phyloP scores from a whole-genome alignment of 2,113 vertebrate species.

The Eulemur rufifrons region DNA sequence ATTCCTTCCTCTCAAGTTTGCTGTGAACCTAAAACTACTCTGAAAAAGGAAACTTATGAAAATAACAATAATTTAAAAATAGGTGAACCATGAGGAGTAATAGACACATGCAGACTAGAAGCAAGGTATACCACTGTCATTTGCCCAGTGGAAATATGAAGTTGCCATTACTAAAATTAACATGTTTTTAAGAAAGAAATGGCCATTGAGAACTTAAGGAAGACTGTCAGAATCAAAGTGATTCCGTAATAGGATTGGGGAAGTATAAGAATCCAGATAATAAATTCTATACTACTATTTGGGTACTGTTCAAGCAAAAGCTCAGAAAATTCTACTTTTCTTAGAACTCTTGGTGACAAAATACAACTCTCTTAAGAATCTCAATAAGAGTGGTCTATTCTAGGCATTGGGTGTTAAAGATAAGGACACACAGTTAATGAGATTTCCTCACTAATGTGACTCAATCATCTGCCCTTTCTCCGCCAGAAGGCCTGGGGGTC shows the following conservation, averaged over 20 bases:
- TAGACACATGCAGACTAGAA: background rate
- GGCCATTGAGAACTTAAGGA: background rate
- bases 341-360: slow-evolving; percentile 24
- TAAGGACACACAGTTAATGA: background rate
- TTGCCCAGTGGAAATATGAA: background rate
- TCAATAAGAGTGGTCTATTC: background rate
- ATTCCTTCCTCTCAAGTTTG: background rate
- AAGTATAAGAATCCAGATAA: background rate
- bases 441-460: background rate
- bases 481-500: background rate
- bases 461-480: background rate
- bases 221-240: background rate
- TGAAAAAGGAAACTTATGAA: background rate
- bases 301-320: background rate
- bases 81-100: background rate
- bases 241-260: background rate
- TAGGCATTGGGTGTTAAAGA: background rate
- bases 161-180: background rate
- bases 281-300: background rate
- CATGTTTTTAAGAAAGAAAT: background rate
- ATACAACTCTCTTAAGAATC: background rate
- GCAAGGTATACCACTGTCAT: background rate
- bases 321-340: background rate
- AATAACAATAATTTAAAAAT: background rate
- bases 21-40: background rate